Base-by-base conservation (phyloP, 2,113 vertebrate genomes). In the Ahaetulla prasina region DNA sequence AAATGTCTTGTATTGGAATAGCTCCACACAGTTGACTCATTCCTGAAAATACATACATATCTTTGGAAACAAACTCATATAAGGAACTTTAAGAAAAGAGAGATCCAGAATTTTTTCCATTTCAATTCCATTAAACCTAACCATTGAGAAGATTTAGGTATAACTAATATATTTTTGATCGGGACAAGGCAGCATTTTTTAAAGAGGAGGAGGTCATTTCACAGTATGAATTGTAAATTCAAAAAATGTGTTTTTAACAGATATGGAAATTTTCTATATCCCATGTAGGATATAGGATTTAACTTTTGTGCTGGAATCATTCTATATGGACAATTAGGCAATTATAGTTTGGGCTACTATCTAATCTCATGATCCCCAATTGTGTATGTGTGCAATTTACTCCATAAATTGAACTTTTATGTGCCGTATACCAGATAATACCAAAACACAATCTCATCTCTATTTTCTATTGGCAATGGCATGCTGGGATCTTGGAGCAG, bases 291-390 rank as follows among this genome's bases (percentile, higher is more conserved):
- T 43, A 22, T 22, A 80, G n/a, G 35, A 8, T 23, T 90, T n/a
- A 92, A 27, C 35, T 89, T 86, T 49, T 3, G 0, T 22, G 35
- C 88, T 92, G 10, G 60, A 89, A 54, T 89, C 9, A 93, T 49
- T 49, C 18, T 55, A 49, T 35, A 84, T 63, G 93, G 53, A 86
- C 87, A 52, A 95, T 8, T 90, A 84, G 91, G 91, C 91, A 94
- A 92, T 43, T 68, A 8, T 1, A 39, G 4, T 93, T 88, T 92
- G 0, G 0, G 43, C 53, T 8, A 53, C 68, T 43, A 0, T 14
- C 23, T 55, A 90, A 80, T 80, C 8, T 89, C 0, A 0, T 63
- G 74, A 35, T 80, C 18, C 35, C 18, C 35, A 9, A 43, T 91
- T 53, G 85, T 85, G 91, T 11, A 0, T 1, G 50, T 85, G 89